Conservation (phyloP, 1,140 invertebrate genomes). For the Rhyzopertha dominica region DNA sequence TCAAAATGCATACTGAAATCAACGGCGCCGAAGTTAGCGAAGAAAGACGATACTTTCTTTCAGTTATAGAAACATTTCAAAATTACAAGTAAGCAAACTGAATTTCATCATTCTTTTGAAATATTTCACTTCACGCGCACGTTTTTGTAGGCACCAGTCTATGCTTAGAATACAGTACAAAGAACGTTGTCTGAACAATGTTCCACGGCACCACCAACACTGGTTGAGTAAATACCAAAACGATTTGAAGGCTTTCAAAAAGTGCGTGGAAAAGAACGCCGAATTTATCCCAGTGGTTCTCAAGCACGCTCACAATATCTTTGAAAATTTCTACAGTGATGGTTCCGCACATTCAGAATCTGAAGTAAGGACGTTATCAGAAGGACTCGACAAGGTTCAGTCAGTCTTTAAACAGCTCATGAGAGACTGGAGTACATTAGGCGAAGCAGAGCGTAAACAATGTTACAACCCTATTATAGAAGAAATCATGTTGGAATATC, state of each 20-base stretch:
- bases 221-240: slow-evolving; percentile 69
- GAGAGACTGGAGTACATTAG: slow-evolving; percentile 89
- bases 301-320: slow-evolving; percentile 75
- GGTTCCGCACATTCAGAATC: slow-evolving; percentile 38
- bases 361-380: slow-evolving; percentile 33
- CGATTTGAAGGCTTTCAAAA: slow-evolving; percentile 68
- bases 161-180: slow-evolving; percentile 64
- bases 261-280: slow-evolving; percentile 81
- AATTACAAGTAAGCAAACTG: slow-evolving; percentile 65
- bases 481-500: slow-evolving; percentile 73
- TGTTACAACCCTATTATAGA: slow-evolving; percentile 90
- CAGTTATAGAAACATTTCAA: slow-evolving; percentile 73
- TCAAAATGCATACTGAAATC: slow-evolving; percentile 27
- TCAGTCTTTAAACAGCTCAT: slow-evolving; percentile 92
- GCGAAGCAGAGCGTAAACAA: slow-evolving; percentile 72
- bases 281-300: slow-evolving; percentile 79
- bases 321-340: slow-evolving; percentile 63
- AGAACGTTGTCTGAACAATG: slow-evolving; percentile 66
- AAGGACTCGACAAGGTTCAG: slow-evolving; percentile 83
- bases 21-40: slow-evolving; percentile 28
- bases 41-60: slow-evolving; percentile 71
- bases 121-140: slow-evolving; percentile 28
- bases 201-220: slow-evolving; percentile 70
- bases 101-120: slow-evolving; percentile 20
- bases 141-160: slow-evolving; percentile 52